Evolutionary conservation across 2,797 vertebrate species (phyloP), one percentile per base, ranked within the genome.

Genomic region (Rhabdomys pumilio): DNA sequence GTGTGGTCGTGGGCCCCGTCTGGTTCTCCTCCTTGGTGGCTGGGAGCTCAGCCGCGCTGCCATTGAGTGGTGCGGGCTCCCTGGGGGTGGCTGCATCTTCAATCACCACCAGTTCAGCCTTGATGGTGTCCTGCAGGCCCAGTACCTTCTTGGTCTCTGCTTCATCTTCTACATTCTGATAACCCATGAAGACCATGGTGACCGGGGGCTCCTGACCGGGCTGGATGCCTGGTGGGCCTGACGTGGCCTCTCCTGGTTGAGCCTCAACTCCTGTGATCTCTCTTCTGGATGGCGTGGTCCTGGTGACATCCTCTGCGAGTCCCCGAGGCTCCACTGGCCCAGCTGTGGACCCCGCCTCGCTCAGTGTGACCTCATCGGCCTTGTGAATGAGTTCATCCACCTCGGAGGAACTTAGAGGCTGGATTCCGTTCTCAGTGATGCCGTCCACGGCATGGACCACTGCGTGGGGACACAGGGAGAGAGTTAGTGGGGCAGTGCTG

Each of bases 131-230:
- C 96, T 99, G 99, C 75, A 99, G 97, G 14, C 99, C 99, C 96
- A 99, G 98, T 0, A 99, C 99, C 97, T 99, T 99, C 98, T 99
- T 99, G 97, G 99, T 99, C 97, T 99, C 99, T 0, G 99, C 98
- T 97, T 99, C 99, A 0, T 99, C 99, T 98, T 99, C 99, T 95
- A 99, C 99, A 0, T 98, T 99, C 98, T 99, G 99, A 98, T 99
- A 99, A 19, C 99, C 99, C 99, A 99, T 99, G 97, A 99, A 99
- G 98, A 99, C 99, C 99, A 99, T 99, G 96, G 99, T 99, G 95
- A 99, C 99, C 0, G 99, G 99, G 50, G 99, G 99, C 77, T 99
- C 99, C 0, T 98, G 98, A 80, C 99, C 99, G 0, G 99, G 98
- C 81, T 99, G 99, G 0, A 83, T 81, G 15, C 98, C 98, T 0